A percentile compares a stretch with the other conserved stretches of the same genome.
These are phyloP conservation scores for Chaetops frenatus DNA, from an alignment of 2,113 vertebrate species.

Conservation along the genomic window DNA sequence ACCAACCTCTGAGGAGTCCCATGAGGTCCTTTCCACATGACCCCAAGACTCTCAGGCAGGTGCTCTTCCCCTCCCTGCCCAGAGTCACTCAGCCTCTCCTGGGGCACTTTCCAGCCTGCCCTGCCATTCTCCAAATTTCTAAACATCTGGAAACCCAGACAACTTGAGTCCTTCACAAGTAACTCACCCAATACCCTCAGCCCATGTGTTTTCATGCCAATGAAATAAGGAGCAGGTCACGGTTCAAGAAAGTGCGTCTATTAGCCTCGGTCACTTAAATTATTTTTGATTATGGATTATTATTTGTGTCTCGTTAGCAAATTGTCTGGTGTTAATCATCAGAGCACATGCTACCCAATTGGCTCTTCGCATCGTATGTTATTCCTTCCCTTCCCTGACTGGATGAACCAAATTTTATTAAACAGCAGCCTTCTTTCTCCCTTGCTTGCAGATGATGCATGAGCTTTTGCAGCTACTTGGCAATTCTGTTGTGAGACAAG, in stretches of 20 bases:
- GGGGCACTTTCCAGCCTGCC: background rate
- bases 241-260: background rate
- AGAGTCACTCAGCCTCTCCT: background rate
- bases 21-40: background rate
- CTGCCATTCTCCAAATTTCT: background rate
- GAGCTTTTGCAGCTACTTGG: slow-evolving; percentile 37
- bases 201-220: background rate
- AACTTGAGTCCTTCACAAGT: rapidly evolving
- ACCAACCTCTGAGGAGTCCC: background rate
- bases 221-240: background rate
- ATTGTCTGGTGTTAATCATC: background rate
- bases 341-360: background rate
- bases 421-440: background rate
- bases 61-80: background rate
- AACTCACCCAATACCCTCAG: background rate
- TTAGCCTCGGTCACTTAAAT: background rate
- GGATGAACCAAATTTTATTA: slow-evolving; percentile 2
- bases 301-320: background rate
- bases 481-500: slow-evolving; percentile 45
- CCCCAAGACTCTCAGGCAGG: rapidly evolving
- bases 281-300: background rate
- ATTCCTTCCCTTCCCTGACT: background rate
- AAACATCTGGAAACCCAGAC: background rate
- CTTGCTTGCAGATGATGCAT: slow-evolving; percentile 29
- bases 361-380: background rate